Evolutionary conservation across 2,113 vertebrate species (phyloP), one percentile per base, ranked within the genome.

Genomic region (Chamaetylas fuelleborni): DNA sequence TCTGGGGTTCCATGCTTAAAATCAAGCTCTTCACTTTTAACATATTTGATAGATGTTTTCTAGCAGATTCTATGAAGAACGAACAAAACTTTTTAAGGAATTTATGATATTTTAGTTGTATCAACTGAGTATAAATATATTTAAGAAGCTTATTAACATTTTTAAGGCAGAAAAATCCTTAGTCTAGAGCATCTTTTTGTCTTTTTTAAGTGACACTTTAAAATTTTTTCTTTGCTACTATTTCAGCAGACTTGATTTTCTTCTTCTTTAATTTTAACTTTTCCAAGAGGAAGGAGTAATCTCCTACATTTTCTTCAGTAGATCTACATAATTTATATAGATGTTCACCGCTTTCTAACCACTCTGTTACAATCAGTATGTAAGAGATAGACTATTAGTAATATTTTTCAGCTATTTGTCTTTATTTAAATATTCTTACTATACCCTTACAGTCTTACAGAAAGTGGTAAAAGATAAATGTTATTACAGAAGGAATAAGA

Each of bases 171-270:
- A 34, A 87, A 71, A 84, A 64, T 81, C 3, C 5, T 42, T 66
- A 28, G 12, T 71, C n/a, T 67, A 43, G 16, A 47, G 4, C 4
- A 56, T 48, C 8, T 26, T 40, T 45, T 48, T 22, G 3, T 38
- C 8, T 36, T 51, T 58, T 66, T 47, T 3, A 42, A 28, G 8
- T 34, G 18, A 56, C 1, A 0, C 0, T 3, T 53, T 81, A 40
- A 28, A 56, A 5, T 2, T 40, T 65, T 78, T 80, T 12, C 7
- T 62, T 71, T 81, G 24, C 6, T 14, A 36, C 3, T 62, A 4
- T 61, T 84, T 89, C 42, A 50, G 3, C 31, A 36, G 26, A 4
- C 0, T 12, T 60, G 19, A n/a, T 31, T 34, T 15, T 57, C 22
- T 66, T 54, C 5, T 43, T 42, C 60, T 66, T 19, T 19, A 4